Percentiles rank a stretch among this genome's conserved stretches.
Evolutionary conservation across 2,797 vertebrate species (phyloP).

Genomic region (Carcharodon carcharias): DNA sequence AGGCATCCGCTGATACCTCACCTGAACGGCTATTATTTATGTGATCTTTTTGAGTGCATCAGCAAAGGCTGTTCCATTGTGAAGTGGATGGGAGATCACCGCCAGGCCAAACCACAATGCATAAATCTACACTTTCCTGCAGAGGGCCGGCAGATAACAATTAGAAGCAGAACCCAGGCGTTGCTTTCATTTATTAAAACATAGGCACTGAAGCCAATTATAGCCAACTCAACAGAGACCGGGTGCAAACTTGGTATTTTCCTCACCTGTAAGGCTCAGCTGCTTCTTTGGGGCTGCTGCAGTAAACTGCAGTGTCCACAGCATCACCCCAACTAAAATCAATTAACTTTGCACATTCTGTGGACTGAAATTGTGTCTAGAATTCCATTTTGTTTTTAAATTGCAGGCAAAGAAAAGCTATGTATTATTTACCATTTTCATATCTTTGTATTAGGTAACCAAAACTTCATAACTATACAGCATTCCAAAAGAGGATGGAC

Average conservation of each 20-base stretch:
- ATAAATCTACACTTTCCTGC: background rate
- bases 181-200: background rate
- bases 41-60: background rate
- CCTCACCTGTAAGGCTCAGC: background rate
- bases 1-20: background rate
- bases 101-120: background rate
- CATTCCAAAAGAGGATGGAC: background rate
- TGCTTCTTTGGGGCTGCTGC: background rate
- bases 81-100: background rate
- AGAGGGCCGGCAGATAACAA: background rate
- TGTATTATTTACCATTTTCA: background rate
- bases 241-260: background rate
- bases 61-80: background rate
- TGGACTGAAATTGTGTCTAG: background rate
- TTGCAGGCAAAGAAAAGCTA: background rate
- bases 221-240: background rate
- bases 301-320: background rate
- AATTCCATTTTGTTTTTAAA: background rate
- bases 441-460: background rate
- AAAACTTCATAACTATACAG: background rate
- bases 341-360: background rate
- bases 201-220: background rate
- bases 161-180: background rate
- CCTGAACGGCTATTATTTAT: no score
- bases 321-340: background rate